phyloP scores from a whole-genome alignment of 1,140 invertebrate species.

The Drosophila fuyamai region DNA sequence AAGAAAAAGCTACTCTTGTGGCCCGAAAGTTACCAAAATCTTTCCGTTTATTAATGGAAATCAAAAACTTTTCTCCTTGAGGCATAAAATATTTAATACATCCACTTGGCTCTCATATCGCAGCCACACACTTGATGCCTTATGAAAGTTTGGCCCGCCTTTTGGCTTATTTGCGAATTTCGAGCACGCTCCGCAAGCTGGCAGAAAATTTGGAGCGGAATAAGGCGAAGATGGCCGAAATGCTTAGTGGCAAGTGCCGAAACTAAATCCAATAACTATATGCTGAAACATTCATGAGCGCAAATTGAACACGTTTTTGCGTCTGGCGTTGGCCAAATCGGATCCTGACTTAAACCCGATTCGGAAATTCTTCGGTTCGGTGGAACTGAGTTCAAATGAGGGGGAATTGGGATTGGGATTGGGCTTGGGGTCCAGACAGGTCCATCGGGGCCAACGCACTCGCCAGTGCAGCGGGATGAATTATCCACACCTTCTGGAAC shows the following conservation, averaged over 20 bases:
- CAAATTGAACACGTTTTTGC: slow-evolving; percentile 78
- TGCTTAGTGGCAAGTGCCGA: slow-evolving; percentile 76
- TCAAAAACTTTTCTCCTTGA: slow-evolving; percentile 14
- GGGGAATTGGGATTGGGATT: slow-evolving; percentile 3
- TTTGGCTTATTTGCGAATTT: slow-evolving; percentile 73
- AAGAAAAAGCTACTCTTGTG: background rate
- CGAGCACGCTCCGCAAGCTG: slow-evolving; percentile 54
- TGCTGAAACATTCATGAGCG: slow-evolving; percentile 81
- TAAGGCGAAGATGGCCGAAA: slow-evolving; percentile 35
- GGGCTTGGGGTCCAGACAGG: slow-evolving; percentile 23
- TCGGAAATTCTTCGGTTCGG: slow-evolving; percentile 28
- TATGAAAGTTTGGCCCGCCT: slow-evolving; percentile 29
- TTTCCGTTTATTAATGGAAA: slow-evolving; percentile 22
- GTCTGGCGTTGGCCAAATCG: slow-evolving; percentile 34
- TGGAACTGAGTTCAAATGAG: slow-evolving; percentile 78
- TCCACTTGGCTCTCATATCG: slow-evolving; percentile 26
- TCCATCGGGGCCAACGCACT: slow-evolving; percentile 71
- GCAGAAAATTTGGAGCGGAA: slow-evolving; percentile 32
- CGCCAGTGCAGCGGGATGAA: slow-evolving; percentile 52
- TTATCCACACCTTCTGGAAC: slow-evolving; percentile 71
- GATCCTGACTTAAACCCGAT: slow-evolving; percentile 32
- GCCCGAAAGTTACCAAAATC: background rate
- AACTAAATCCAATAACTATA: slow-evolving; percentile 81
- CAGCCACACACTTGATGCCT: slow-evolving; percentile 30
- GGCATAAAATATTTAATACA: slow-evolving; percentile 52